phyloP scores from a whole-genome alignment of 2,113 vertebrate genomes.

The Polyodon spathula region DNA sequence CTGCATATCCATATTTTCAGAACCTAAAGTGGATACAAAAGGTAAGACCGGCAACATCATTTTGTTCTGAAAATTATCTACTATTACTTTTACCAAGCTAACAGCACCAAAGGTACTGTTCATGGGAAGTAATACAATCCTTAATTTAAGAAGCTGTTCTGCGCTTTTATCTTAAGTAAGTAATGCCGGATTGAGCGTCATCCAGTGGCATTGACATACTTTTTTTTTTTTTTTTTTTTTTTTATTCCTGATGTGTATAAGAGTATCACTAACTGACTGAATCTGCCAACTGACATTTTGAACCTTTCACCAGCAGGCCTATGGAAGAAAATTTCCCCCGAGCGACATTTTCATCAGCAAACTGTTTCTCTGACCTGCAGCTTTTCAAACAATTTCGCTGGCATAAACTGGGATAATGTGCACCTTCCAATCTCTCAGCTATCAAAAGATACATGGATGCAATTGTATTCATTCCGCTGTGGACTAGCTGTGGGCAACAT shows the following conservation, averaged over 20 bases:
- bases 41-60: too few relatives aligned
- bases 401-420: conserved; percentile 27
- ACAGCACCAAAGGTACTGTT: too few relatives aligned
- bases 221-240: not conserved
- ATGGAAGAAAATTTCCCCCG: conserved; percentile 32
- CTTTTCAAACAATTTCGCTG: conserved; percentile 29
- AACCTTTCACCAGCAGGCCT: conserved; percentile 21
- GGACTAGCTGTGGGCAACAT: conserved; percentile 16
- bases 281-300: conserved; percentile 34
- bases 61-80: too few relatives aligned
- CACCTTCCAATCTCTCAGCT: conserved; percentile 21
- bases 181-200: too few relatives aligned
- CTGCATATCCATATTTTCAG: too few relatives aligned
- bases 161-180: too few relatives aligned
- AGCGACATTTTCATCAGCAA: conserved; percentile 45
- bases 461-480: conserved; percentile 21
- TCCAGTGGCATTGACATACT: not conserved
- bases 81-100: too few relatives aligned
- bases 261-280: conserved; percentile 31
- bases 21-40: too few relatives aligned
- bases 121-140: too few relatives aligned
- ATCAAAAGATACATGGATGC: conserved; percentile 27
- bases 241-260: conserved; percentile 24
- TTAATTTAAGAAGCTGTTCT: too few relatives aligned
- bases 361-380: conserved; percentile 37